These are phyloP conservation scores for Osmoderma eremita DNA, from an alignment of 2,888 invertebrate species.

Conservation along the genomic window DNA sequence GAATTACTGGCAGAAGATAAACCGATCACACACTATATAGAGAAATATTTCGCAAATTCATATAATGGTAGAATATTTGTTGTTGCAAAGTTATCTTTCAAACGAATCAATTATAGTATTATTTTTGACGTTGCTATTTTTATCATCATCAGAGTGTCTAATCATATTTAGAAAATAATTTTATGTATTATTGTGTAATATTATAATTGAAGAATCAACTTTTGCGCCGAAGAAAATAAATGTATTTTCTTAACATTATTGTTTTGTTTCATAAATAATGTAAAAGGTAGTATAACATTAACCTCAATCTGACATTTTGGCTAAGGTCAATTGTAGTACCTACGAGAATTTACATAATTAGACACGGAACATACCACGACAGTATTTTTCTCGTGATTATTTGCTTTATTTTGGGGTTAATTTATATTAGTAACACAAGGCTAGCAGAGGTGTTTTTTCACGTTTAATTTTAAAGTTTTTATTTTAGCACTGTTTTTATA, in stretches of 20 bases:
- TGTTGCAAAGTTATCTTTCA: no score
- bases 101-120: no score
- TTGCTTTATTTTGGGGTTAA: no score
- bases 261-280: constrained; percentile 30
- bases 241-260: constrained; percentile 19
- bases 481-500: constrained; percentile 4
- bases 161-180: neutral
- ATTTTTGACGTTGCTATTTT: no score
- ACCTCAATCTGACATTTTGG: constrained; percentile 20
- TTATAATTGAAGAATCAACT: neutral
- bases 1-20: no score
- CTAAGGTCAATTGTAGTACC: constrained; percentile 23
- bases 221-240: constrained; percentile 13
- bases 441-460: no score
- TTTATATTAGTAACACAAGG: no score
- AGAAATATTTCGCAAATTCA: no score
- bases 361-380: constrained; percentile 14
- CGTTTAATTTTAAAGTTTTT: constrained; percentile 3
- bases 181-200: neutral
- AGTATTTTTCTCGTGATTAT: no score
- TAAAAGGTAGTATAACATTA: constrained; percentile 23
- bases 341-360: constrained; percentile 28
- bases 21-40: no score
- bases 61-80: no score
- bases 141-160: no score